Evolutionary conservation across 23 tunicate genomes (phyloP).

Genomic region (Corella eumyota): DNA sequence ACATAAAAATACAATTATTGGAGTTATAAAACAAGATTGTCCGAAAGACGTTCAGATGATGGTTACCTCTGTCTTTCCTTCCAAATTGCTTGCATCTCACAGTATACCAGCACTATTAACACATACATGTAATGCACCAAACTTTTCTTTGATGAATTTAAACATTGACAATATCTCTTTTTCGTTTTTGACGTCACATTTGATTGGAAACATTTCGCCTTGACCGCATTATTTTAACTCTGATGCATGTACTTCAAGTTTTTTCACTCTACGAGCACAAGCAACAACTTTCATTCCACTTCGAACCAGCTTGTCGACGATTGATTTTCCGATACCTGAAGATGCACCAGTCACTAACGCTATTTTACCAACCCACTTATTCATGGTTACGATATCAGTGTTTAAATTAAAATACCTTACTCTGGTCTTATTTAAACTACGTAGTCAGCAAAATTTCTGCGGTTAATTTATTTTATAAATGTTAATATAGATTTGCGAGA

Average conservation of each 20-base stretch:
- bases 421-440: no score
- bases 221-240: conserved; percentile 26
- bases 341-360: conserved; percentile 89
- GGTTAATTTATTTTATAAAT: no score
- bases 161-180: conserved; percentile 46
- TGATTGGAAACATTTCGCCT: conserved; percentile 39
- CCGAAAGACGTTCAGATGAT: no score
- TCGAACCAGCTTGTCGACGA: conserved; percentile 34
- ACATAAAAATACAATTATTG: no score
- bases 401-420: no score
- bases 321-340: conserved; percentile 63
- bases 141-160: conserved; percentile 43
- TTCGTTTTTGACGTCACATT: conserved; percentile 62
- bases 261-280: conserved; percentile 54
- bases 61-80: no score
- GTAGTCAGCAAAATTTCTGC: no score
- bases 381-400: no score
- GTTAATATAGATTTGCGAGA: no score
- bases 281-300: conserved; percentile 60
- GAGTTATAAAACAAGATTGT: no score
- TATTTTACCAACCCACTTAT: conserved; percentile 65
- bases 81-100: no score
- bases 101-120: conserved; percentile 79
- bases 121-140: conserved; percentile 45
- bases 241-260: conserved; percentile 39